A percentile compares a stretch with the other conserved stretches of the same genome.
These are phyloP conservation scores for Leucosticte australis DNA, from an alignment of 2,113 vertebrate genomes.

Conservation along the genomic window DNA sequence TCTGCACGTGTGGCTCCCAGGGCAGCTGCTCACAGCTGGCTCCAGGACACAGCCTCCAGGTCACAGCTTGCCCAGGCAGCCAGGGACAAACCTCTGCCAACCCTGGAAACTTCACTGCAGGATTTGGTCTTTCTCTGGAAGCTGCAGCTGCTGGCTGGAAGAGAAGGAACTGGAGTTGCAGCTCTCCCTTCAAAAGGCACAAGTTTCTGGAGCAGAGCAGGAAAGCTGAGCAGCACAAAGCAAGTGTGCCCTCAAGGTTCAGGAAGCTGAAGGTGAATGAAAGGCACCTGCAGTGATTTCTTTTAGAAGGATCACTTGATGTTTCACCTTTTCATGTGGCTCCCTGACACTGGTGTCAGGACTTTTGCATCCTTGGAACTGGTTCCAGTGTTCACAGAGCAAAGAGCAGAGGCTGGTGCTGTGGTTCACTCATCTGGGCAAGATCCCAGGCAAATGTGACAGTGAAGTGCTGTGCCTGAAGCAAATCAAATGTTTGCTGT, in stretches of 20 bases:
- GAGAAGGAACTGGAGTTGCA: not conserved
- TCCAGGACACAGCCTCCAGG: not conserved
- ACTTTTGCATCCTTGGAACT: not conserved
- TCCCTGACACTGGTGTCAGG: not conserved
- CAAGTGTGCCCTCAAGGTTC: conserved; percentile 7
- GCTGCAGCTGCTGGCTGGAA: not conserved
- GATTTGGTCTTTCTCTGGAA: not conserved
- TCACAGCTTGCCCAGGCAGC: not conserved
- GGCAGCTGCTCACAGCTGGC: not conserved
- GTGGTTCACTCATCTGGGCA: not conserved
- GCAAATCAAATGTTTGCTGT: not conserved
- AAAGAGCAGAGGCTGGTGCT: not conserved
- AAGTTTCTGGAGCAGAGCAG: not conserved
- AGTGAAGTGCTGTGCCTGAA: conserved; percentile 7
- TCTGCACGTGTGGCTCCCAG: rapidly evolving
- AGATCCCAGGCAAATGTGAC: not conserved
- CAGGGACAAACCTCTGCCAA: not conserved
- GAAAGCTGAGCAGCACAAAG: conserved; percentile 27
- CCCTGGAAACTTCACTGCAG: not conserved
- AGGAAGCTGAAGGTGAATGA: conserved; percentile 35
- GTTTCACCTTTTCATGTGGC: not conserved
- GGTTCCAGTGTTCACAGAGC: not conserved
- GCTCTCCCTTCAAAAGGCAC: not conserved
- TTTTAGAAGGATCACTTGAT: conserved; percentile 25
- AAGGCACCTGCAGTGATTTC: conserved; percentile 12